Base-by-base conservation (phyloP, 2,797 vertebrate species). In the Oryzias sinensis region DNA sequence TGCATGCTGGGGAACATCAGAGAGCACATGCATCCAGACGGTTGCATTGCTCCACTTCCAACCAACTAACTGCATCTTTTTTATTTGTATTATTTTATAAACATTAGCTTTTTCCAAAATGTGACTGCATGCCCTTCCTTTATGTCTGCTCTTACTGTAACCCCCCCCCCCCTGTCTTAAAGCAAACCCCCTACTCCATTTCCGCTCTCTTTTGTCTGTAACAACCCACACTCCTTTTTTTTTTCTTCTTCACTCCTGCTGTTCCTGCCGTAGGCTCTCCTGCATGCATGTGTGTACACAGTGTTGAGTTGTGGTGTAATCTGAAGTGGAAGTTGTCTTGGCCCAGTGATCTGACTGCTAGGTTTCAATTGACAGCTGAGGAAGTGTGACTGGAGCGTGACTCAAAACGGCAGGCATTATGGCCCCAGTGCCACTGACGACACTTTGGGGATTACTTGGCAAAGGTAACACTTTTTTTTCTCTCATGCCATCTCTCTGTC, bases 301-400 rank as follows among this genome's bases (percentile, higher is more conserved):
- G 79, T 87, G 79, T 83, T 82, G 68, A 87, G 80, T 83, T 80
- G 81, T 85, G 82, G 80, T 87, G 78, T 85, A 49, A 80, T 74
- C 74, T 86, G 76, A 83, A 86, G 82, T 94, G 94, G 92, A 91
- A 94, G 95, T 94, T 94, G 94, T 97, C 93, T 94, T 97, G 94
- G 88, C 96, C 93, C 94, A 97, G 94, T 98, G 88, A 87, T 76
- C 97, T 99, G 96, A 99, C 96, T 91, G 96, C 94, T 96, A 98
- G 96, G 94, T 99, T 99, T 99, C 94, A 95, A 98, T 99, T 99
- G 97, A 98, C 97, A 99, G 97, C 97, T 99, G 94, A 98, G 96
- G 94, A 97, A 98, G 95, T 99, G 96, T 99, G 97, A 99, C 97
- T 99, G 97, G 96, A 98, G 96, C 96, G 94, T 97, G 97, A 98